Evolutionary conservation across 2,113 vertebrate species (phyloP).

Genomic region (Callorhinus ursinus): DNA sequence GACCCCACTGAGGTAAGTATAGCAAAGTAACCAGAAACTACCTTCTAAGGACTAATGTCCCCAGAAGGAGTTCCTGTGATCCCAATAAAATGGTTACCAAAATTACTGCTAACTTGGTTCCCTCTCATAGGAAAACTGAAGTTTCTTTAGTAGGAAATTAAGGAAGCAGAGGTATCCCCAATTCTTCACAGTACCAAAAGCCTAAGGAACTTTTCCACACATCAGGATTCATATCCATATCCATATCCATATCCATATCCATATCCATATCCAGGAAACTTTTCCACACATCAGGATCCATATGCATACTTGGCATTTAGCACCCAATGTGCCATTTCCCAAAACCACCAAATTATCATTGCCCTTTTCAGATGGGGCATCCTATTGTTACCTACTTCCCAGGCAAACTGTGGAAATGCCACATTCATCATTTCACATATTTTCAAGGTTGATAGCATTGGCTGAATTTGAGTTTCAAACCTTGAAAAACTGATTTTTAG

Average conservation of each 20-base stretch:
- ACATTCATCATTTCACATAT: slow-evolving; percentile 49
- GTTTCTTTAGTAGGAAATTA: background rate
- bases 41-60: background rate
- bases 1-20: background rate
- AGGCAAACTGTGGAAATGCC: slow-evolving; percentile 7
- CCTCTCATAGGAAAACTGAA: background rate
- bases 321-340: background rate
- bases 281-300: background rate
- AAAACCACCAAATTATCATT: background rate
- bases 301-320: background rate
- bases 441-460: slow-evolving; percentile 16
- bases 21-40: background rate
- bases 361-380: background rate
- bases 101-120: background rate
- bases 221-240: background rate
- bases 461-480: slow-evolving; percentile 39
- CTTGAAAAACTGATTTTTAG: slow-evolving; percentile 6
- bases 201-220: background rate
- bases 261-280: background rate
- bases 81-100: background rate
- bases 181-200: background rate
- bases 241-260: background rate
- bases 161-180: background rate
- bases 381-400: background rate
- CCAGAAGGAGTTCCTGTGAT: background rate